These are phyloP conservation scores for Leucophenga maculata DNA, from an alignment of 2,888 invertebrate species.

Conservation along the genomic window DNA sequence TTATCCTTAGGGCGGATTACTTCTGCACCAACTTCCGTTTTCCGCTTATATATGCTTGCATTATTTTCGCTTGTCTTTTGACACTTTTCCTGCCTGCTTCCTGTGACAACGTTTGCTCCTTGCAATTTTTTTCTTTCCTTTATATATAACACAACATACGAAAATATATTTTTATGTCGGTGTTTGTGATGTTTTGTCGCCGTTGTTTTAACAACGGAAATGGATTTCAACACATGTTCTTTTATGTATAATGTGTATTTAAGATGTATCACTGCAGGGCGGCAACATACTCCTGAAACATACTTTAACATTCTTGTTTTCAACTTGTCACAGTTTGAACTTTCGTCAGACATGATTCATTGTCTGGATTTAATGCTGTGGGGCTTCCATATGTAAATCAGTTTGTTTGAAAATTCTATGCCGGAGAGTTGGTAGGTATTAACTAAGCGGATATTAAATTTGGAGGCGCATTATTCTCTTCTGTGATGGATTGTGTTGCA, in stretches of 20 bases:
- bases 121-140: not conserved
- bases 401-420: too few species aligned
- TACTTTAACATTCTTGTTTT: not conserved
- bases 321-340: too few species aligned
- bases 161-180: not conserved
- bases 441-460: too few species aligned
- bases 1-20: conserved; percentile 29
- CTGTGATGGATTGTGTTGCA: too few species aligned
- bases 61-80: not conserved
- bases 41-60: not conserved
- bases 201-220: conserved; percentile 12
- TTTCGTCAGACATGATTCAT: too few species aligned
- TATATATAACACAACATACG: not conserved
- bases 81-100: not conserved
- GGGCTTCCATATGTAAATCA: too few species aligned
- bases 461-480: too few species aligned
- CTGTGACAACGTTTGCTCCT: not conserved
- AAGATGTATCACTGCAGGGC: conserved; percentile 6
- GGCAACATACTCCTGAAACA: not conserved
- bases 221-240: conserved; percentile 21
- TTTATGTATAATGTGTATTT: conserved; percentile 9
- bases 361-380: too few species aligned
- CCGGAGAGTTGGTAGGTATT: too few species aligned
- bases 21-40: conserved; percentile 2
- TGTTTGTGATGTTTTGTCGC: not conserved